These are phyloP conservation scores for Eublepharis macularius DNA, from an alignment of 2,113 vertebrate genomes.

Conservation along the genomic window DNA sequence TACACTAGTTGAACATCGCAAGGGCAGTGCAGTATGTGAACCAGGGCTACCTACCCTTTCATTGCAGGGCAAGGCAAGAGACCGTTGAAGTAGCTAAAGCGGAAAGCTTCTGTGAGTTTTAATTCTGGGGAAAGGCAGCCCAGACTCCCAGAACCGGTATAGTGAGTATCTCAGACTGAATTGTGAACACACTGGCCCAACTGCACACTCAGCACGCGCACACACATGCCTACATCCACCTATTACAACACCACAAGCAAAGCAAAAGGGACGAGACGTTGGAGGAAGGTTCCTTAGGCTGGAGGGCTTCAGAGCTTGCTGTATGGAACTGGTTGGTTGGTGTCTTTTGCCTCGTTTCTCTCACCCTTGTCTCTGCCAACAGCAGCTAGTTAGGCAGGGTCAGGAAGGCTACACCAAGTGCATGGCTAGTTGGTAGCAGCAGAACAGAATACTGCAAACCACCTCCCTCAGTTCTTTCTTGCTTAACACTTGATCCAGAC, in stretches of 20 bases:
- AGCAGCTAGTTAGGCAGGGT: too few relatives aligned
- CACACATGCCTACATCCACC: not conserved
- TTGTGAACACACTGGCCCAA: not conserved
- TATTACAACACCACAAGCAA: not conserved
- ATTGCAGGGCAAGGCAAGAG: not conserved
- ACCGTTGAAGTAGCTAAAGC: not conserved
- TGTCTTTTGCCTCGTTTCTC: too few relatives aligned
- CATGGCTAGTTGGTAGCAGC: too few relatives aligned
- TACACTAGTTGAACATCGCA: too few relatives aligned
- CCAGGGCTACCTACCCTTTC: not conserved
- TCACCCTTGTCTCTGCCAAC: not conserved
- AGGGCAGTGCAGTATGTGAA: too few relatives aligned
- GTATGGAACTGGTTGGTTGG: too few relatives aligned
- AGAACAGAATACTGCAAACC: not conserved
- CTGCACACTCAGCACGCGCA: not conserved
- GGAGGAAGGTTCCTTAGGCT: too few relatives aligned
- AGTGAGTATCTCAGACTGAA: not conserved
- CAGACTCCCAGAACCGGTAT: not conserved
- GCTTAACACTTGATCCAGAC: not conserved
- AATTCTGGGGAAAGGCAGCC: not conserved
- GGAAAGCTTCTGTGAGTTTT: not conserved
- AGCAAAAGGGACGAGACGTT: not conserved
- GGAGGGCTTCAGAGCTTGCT: too few relatives aligned
- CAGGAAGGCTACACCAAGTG: too few relatives aligned
- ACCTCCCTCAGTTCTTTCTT: too few relatives aligned